Conservation (phyloP, 1,140 invertebrate genomes). For the Macrobrachium rosenbergii region DNA sequence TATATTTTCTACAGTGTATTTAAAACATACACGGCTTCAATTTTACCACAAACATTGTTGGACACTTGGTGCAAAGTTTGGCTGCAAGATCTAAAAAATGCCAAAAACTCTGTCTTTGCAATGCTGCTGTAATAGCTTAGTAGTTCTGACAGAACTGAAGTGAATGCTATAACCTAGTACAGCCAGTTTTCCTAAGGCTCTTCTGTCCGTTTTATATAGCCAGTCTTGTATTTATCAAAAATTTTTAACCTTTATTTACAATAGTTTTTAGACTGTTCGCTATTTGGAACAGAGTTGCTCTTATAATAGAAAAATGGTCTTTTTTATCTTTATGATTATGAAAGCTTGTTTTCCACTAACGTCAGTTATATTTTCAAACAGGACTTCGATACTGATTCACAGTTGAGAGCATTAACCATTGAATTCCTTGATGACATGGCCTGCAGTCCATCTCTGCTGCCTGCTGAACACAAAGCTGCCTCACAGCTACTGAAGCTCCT, state of each 20-base stretch:
- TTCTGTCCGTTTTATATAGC: too few species aligned
- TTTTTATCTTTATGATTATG: background rate
- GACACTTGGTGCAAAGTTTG: background rate
- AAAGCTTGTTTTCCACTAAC: background rate
- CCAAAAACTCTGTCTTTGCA: too few species aligned
- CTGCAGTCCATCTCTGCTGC: conserved; percentile 86
- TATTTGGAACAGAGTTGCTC: background rate
- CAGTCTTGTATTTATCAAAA: too few species aligned
- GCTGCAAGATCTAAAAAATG: too few species aligned
- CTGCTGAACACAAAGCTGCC: conserved; percentile 91
- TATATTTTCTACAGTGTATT: too few species aligned
- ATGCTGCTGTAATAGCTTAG: too few species aligned
- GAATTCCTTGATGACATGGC: conserved; percentile 92
- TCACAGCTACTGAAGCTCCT: conserved; percentile 84
- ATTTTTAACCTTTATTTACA: too few species aligned
- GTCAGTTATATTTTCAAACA: conserved; percentile 70
- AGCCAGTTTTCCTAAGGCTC: too few species aligned
- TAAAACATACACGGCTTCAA: too few species aligned
- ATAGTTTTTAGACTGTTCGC: too few species aligned
- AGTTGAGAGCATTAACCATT: conserved; percentile 83
- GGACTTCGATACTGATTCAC: conserved; percentile 87
- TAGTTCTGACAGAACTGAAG: too few species aligned
- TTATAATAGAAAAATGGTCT: background rate
- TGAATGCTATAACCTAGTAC: too few species aligned
- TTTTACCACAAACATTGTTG: background rate